phyloP scores from a whole-genome alignment of 2,797 vertebrate genomes.

The Botia almorhae region DNA sequence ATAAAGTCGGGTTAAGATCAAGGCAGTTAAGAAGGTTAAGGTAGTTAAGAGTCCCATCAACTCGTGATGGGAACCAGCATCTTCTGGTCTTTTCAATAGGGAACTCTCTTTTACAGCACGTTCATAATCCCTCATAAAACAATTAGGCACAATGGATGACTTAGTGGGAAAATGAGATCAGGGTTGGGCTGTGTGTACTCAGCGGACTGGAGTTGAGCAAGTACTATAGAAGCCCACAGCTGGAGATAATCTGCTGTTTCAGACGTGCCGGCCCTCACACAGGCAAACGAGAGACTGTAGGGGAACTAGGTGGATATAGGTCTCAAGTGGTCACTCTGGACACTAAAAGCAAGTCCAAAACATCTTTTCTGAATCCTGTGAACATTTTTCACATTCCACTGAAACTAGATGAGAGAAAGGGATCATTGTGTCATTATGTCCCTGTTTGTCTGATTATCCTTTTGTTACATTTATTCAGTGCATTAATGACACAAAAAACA shows the following conservation, averaged over 20 bases:
- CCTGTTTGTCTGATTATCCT: background rate
- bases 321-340: conserved; percentile 20
- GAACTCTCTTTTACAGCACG: background rate
- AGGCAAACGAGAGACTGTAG: background rate
- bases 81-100: background rate
- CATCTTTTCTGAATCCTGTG: conserved; percentile 37
- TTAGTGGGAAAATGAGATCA: conserved; percentile 25
- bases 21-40: too few relatives aligned
- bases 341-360: conserved; percentile 48
- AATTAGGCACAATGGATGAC: conserved; percentile 5
- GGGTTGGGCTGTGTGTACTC: background rate
- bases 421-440: conserved; percentile 53
- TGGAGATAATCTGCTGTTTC: conserved; percentile 12
- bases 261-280: background rate
- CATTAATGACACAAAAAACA: too few relatives aligned
- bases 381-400: conserved; percentile 67
- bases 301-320: conserved; percentile 34
- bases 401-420: conserved; percentile 60
- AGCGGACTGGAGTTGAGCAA: background rate
- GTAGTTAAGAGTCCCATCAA: too few relatives aligned
- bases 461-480: background rate
- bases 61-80: too few relatives aligned
- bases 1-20: too few relatives aligned
- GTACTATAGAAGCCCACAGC: background rate
- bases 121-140: conserved; percentile 5